These are phyloP conservation scores for Botrylloides violaceus DNA, from an alignment of 23 tunicate species.

Conservation along the genomic window DNA sequence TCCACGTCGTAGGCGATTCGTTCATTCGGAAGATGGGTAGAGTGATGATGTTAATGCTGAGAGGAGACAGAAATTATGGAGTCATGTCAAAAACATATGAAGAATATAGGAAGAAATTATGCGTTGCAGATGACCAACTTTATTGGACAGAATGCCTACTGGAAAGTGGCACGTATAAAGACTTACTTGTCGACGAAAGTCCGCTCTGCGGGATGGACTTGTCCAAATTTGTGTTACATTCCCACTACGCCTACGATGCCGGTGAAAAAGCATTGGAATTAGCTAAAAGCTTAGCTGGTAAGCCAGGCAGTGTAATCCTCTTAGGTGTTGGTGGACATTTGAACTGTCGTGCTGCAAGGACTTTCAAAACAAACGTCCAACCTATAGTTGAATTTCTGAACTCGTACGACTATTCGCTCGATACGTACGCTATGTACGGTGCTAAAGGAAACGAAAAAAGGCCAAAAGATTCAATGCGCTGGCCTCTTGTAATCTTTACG, in stretches of 20 bases:
- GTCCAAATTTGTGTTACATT: neutral
- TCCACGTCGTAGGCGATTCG: slow-evolving; percentile 60
- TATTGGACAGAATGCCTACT: slow-evolving; percentile 12
- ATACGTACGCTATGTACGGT: too few relatives aligned
- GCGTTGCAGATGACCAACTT: slow-evolving; percentile 8
- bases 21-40: slow-evolving; percentile 48
- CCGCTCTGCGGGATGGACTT: neutral
- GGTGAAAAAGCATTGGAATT: neutral
- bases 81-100: slow-evolving; percentile 12
- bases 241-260: neutral
- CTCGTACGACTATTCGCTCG: too few relatives aligned
- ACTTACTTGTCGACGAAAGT: neutral
- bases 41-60: slow-evolving; percentile 26
- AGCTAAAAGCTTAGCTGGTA: slow-evolving; percentile 1
- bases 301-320: neutral
- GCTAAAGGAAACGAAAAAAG: too few relatives aligned
- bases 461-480: too few relatives aligned
- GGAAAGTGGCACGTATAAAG: neutral
- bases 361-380: neutral
- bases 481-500: too few relatives aligned
- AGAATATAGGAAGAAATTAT: slow-evolving; percentile 7
- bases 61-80: slow-evolving; percentile 24
- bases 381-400: neutral
- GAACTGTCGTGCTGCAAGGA: neutral
- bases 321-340: neutral